These are phyloP conservation scores for Columbina picui DNA, from an alignment of 2,113 vertebrate species.

Conservation along the genomic window DNA sequence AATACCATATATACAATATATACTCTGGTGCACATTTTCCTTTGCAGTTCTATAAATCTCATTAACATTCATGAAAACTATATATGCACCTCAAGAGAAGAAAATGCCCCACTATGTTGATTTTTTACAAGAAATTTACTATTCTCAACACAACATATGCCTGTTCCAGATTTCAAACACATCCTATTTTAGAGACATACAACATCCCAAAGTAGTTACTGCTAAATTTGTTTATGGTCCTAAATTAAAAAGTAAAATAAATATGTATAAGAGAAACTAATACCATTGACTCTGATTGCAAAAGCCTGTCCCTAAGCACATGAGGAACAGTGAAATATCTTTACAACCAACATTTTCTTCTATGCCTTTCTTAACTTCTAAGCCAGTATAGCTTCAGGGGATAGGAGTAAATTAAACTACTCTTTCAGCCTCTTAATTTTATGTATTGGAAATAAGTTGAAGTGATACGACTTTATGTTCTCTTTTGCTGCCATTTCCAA, in stretches of 20 bases:
- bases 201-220: constrained; percentile 26
- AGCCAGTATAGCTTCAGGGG: background rate
- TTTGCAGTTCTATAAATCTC: background rate
- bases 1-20: background rate
- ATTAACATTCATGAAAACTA: constrained; percentile 38
- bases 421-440: background rate
- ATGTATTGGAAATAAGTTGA: background rate
- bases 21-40: background rate
- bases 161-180: background rate
- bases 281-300: background rate
- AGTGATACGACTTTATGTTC: background rate
- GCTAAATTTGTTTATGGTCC: background rate
- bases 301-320: background rate
- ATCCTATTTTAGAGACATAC: background rate
- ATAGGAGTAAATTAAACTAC: background rate
- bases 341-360: background rate
- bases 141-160: background rate
- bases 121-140: constrained; percentile 55
- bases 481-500: background rate
- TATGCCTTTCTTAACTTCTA: background rate
- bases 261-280: background rate
- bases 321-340: background rate
- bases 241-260: background rate
- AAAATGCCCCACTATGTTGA: background rate
- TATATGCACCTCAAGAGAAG: constrained; percentile 19